Evolutionary conservation across 2,113 vertebrate species (phyloP).

Genomic region (Microcebus griseorufus): DNA sequence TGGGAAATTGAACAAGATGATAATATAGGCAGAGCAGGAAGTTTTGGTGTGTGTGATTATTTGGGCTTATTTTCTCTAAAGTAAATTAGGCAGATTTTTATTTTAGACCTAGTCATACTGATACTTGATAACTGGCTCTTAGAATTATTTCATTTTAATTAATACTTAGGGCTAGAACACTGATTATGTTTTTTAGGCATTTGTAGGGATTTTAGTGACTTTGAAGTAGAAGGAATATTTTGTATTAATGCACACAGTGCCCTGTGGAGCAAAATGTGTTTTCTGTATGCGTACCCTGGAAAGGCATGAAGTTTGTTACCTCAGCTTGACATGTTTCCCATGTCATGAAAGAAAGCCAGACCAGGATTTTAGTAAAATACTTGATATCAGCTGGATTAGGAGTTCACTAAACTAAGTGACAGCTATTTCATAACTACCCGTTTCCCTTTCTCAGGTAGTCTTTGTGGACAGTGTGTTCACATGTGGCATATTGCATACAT

Average conservation of each 20-base stretch:
- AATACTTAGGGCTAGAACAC: background rate
- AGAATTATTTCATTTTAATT: background rate
- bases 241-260: background rate
- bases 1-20: conserved; percentile 30
- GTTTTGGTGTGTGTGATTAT: background rate
- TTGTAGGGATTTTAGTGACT: background rate
- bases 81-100: conserved; percentile 15
- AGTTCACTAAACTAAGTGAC: background rate
- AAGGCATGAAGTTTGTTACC: background rate
- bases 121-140: background rate
- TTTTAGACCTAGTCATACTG: background rate
- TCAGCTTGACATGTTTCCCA: background rate
- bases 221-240: background rate
- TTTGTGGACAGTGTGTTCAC: background rate
- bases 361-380: background rate
- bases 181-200: background rate
- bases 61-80: conserved; percentile 57
- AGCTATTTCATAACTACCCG: background rate
- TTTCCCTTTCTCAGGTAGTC: conserved; percentile 5
- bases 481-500: background rate
- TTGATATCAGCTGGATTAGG: background rate
- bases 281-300: background rate
- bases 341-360: background rate
- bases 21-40: conserved; percentile 52
- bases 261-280: background rate